These are phyloP conservation scores for Neosalanx taihuensis DNA, from an alignment of 2,797 vertebrate species.

Conservation along the genomic window DNA sequence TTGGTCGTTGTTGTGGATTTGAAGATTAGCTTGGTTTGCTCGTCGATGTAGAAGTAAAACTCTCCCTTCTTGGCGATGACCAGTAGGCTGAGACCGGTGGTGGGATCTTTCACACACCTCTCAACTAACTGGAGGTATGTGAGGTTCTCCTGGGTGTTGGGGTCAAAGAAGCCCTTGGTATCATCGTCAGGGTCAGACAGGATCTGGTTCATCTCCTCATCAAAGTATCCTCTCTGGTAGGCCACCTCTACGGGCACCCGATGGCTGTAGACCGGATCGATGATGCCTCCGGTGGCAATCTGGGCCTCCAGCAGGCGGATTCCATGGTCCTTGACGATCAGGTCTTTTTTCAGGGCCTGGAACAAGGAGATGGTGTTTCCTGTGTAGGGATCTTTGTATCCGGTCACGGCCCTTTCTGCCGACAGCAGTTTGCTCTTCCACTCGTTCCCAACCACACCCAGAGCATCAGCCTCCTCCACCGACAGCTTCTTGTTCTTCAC, in stretches of 20 bases:
- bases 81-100: constrained; percentile 52
- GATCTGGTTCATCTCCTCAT: constrained; percentile 69
- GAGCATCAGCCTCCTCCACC: constrained; percentile 63
- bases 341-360: constrained; percentile 66
- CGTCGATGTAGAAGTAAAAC: constrained; percentile 67
- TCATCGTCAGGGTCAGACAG: constrained; percentile 69
- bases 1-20: constrained; percentile 62
- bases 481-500: constrained; percentile 58
- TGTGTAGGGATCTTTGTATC: constrained; percentile 70
- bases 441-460: no score
- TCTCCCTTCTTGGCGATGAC: no score
- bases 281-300: constrained; percentile 83
- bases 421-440: constrained; percentile 57
- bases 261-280: constrained; percentile 79
- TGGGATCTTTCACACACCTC: constrained; percentile 68
- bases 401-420: constrained; percentile 68
- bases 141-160: constrained; percentile 83
- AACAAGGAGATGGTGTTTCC: constrained; percentile 65
- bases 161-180: constrained; percentile 82
- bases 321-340: constrained; percentile 60
- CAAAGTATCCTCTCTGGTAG: constrained; percentile 73
- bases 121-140: constrained; percentile 80
- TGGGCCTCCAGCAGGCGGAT: constrained; percentile 71
- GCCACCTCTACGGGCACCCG: constrained; percentile 78
- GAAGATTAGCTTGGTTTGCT: constrained; percentile 66